Conservation (phyloP, 2,888 invertebrate species). For the Agapostemon virescens region DNA sequence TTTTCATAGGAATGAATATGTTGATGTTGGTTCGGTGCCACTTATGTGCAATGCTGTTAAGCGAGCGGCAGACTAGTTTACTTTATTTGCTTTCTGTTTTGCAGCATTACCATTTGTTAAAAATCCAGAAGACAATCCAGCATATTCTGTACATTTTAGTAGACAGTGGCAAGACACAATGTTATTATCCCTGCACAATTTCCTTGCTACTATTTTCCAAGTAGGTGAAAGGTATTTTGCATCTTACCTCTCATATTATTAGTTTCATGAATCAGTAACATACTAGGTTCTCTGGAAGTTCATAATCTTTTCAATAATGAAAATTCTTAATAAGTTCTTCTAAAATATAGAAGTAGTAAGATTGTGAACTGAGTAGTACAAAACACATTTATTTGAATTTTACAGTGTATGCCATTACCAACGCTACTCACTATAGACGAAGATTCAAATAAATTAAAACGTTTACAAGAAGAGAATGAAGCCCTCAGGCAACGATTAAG, state of each 20-base stretch:
- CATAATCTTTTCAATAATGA: not conserved
- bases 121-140: constrained; percentile 94
- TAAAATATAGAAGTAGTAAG: not conserved
- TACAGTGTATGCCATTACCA: constrained; percentile 91
- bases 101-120: constrained; percentile 94
- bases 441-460: constrained; percentile 89
- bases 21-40: too few species aligned
- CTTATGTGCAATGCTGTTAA: too few species aligned
- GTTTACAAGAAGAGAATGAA: constrained; percentile 92
- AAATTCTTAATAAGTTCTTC: not conserved
- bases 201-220: constrained; percentile 93
- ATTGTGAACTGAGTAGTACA: not conserved
- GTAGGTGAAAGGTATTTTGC: constrained; percentile 77
- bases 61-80: too few species aligned
- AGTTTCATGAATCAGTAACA: not conserved
- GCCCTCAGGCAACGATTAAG: constrained; percentile 84
- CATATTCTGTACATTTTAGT: constrained; percentile 93
- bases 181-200: constrained; percentile 94
- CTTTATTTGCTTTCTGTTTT: constrained; percentile 22
- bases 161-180: constrained; percentile 98
- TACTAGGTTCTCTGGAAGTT: not conserved
- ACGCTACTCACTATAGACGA: constrained; percentile 92
- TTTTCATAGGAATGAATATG: too few species aligned
- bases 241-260: constrained; percentile 36
- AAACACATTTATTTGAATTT: not conserved